Base-by-base conservation (phyloP, 2,888 invertebrate species). In the Pegoplata infirma region DNA sequence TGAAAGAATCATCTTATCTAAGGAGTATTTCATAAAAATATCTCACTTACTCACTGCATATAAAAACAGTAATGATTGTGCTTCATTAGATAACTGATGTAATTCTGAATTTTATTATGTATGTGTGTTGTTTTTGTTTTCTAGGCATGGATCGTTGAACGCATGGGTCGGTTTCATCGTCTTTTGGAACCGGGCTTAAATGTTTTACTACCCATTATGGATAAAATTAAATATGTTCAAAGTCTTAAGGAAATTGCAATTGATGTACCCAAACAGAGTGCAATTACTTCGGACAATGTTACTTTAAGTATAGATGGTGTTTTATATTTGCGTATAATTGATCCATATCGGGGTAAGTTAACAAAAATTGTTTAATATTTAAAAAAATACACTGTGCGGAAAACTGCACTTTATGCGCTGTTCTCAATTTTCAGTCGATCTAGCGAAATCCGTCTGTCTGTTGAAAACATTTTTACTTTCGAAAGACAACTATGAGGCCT, bases 171-270 rank as follows among this genome's bases (percentile, higher is more conserved):
- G 90, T 99, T 97, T 90, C 93, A 96, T 88, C 92, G 96, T 87
- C 96, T 98, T 83, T 90, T 99, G 68, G 96, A 98, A 68, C 99
- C 99, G 10, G 99, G 99, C 1, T 90, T 99, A 40, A 99, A 99
- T 88, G 86, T 99, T 61, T 90, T 99, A 12, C 92, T 98, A 85
- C 99, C 99, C 0, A 90, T 99, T 73, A 91, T 98, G 53, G 99
- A 99, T 89, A 93, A 92, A 88, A 94, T 99, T 21, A 97, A 95
- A 90, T 99, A 99, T 91, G 98, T 99, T 12, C 99, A 99, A 90
- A 97, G 97, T 89, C 90, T 99, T 46, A 99, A 99, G 89, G 99
- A 99, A 95, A 97, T 99, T 83, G 98, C 99, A 0, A 99, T 99
- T 84, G 99, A 99, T 91, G 97, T 99, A 68, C 99, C 99, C 0